Percentiles rank a stretch among this genome's conserved stretches.
These are phyloP conservation scores for Cyanistes caeruleus DNA, from an alignment of 2,113 vertebrate species.

Conservation along the genomic window DNA sequence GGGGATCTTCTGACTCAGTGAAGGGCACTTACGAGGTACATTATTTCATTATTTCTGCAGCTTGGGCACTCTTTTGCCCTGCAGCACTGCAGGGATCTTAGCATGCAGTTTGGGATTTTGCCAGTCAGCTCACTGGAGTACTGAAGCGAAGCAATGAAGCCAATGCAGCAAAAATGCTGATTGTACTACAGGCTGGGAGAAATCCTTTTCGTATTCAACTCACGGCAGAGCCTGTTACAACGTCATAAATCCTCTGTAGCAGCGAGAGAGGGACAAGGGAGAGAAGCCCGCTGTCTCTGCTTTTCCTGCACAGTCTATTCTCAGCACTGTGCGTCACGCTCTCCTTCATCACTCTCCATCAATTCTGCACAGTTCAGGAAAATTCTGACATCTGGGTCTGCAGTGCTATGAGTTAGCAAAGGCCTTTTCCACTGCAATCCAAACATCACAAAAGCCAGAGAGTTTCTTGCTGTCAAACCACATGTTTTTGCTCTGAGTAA, in stretches of 20 bases:
- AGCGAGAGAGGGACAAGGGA: not conserved
- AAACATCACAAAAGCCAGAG: not conserved
- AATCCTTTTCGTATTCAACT: not conserved
- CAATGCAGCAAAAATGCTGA: slow-evolving; percentile 53
- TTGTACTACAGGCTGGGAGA: not conserved
- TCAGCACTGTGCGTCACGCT: not conserved
- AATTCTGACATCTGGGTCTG: not conserved
- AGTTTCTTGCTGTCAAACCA: not conserved
- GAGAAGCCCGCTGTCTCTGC: not conserved
- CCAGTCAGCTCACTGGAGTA: not conserved
- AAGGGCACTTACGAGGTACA: not conserved
- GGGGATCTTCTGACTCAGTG: not conserved
- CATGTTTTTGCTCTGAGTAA: not conserved
- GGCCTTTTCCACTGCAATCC: not conserved
- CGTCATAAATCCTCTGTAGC: not conserved
- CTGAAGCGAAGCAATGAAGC: not conserved
- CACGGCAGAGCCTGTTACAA: not conserved
- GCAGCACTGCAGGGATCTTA: not conserved
- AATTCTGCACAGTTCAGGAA: not conserved
- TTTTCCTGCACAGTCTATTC: not conserved
- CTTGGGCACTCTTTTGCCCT: not conserved
- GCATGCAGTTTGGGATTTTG: not conserved
- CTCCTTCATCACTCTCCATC: not conserved
- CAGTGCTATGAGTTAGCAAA: not conserved
- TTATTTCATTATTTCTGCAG: not conserved